Conservation (phyloP, 2,113 vertebrate genomes). For the Cyphomyrus plagiostoma region DNA sequence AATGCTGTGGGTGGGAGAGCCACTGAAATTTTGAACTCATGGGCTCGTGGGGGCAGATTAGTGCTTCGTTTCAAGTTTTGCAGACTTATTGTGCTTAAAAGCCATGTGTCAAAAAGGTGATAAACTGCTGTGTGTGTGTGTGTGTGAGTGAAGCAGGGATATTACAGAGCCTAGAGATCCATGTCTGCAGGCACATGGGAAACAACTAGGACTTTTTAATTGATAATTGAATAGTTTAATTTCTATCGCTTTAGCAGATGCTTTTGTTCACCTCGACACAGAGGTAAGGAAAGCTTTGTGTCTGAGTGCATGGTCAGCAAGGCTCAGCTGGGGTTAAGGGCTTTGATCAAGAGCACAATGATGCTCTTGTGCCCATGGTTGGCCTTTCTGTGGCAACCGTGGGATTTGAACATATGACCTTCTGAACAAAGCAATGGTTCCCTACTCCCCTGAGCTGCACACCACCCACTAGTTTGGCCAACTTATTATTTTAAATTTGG, state of each 20-base stretch:
- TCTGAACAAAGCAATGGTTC: background rate
- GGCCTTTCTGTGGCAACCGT: background rate
- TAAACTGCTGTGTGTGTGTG: background rate
- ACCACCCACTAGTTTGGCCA: background rate
- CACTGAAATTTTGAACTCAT: background rate
- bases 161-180: background rate
- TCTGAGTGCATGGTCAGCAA: background rate
- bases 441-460: background rate
- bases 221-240: background rate
- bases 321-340: background rate
- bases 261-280: background rate
- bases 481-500: background rate
- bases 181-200: background rate
- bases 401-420: background rate
- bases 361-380: background rate
- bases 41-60: background rate
- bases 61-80: background rate
- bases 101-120: background rate
- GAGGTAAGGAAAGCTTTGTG: background rate
- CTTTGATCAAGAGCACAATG: background rate
- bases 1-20: background rate
- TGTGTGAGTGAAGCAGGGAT: background rate
- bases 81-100: background rate
- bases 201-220: background rate
- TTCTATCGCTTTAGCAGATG: background rate